phyloP scores from a whole-genome alignment of 2,113 vertebrate species.

The Mus musculus region DNA sequence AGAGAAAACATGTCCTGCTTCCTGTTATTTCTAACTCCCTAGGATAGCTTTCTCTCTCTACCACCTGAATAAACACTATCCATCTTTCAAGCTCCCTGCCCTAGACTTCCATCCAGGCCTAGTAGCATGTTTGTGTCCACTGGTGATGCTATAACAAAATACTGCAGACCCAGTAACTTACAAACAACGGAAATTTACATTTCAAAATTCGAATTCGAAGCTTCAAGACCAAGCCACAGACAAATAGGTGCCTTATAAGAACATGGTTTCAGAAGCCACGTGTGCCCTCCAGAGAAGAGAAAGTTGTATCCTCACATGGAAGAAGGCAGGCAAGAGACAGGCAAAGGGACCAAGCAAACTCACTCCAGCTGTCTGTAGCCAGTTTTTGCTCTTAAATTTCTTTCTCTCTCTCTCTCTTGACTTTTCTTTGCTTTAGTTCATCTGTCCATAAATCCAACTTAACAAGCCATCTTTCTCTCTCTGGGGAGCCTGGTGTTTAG shows the following conservation, averaged over 20 bases:
- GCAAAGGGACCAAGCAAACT: too few relatives aligned
- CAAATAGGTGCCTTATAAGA: not conserved
- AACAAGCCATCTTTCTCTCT: conserved; percentile 20
- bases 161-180: not conserved
- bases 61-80: not conserved
- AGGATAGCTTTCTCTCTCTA: not conserved
- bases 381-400: conserved; percentile 33
- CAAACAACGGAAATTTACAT: not conserved
- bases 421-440: conserved; percentile 41
- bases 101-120: not conserved
- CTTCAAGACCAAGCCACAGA: not conserved
- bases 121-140: not conserved
- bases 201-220: not conserved
- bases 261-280: not conserved
- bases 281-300: not conserved
- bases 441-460: conserved; percentile 44
- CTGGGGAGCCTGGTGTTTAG: conserved; percentile 60
- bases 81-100: not conserved
- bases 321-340: not conserved
- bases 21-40: not conserved
- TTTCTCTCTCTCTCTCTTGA: not conserved
- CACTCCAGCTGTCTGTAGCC: not conserved
- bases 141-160: not conserved
- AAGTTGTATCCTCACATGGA: not conserved
- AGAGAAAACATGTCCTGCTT: not conserved